Base-by-base conservation (phyloP, 2,888 invertebrate species). In the Cantharis lateralis region DNA sequence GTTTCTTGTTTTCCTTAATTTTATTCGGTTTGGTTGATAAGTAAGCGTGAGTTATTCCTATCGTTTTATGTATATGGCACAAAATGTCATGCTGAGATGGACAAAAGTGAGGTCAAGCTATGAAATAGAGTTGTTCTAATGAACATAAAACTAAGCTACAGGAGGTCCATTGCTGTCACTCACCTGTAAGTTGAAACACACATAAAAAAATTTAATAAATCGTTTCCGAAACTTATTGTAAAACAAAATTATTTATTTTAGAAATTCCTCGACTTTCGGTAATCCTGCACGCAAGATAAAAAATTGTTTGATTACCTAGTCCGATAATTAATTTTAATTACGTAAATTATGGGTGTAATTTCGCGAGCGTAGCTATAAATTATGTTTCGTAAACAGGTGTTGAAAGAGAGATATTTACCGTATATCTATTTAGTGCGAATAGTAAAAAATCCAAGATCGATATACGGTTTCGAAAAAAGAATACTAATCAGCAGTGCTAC, bases 41-140 rank as follows among this genome's bases (percentile, higher is more conserved):
- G n/a, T n/a, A 48, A 48, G 48, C 48, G 48, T 48, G n/a, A 48
- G 48, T 48, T 48, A 48, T 48, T 48, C n/a, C 48, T 48, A 48
- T 48, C 48, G 48, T 48, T 48, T 48, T 48, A 48, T n/a, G 48
- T 48, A 48, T 48, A 48, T 48, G 48, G 48, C 7, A 48, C 48
- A 48, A 48, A 48, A 78, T 77, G 73, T 79, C 86, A 84, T 81
- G 82, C 82, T 61, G 86, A 62, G 83, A 68, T 81, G 80, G 82
- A 85, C 84, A 84, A 85, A 84, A 84, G 80, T 79, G 81, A 82
- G 84, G 83, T 84, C 84, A 83, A 80, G 80, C 80, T 83, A 81
- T 84, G 84, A 85, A 85, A 85, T 84, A 84, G 85, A 86, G 85
- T 85, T 84, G 85, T 85, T 82, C 85, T 85, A 86, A 86, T 85